Evolutionary conservation across 2,113 vertebrate genomes (phyloP).

Genomic region (Sapayoa aenigma): DNA sequence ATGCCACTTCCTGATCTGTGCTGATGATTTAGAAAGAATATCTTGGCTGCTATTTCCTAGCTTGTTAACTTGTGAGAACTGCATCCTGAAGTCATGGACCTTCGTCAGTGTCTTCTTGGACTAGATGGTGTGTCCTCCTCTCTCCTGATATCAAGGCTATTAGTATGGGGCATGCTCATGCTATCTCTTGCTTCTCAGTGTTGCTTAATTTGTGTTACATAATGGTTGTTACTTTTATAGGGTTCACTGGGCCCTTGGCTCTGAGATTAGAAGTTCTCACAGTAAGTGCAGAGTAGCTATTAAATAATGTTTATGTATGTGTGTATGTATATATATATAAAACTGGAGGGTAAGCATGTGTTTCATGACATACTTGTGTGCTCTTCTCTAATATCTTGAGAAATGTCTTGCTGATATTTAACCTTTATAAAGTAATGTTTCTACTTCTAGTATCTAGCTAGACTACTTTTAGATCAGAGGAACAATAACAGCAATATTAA

Average conservation of each 20-base stretch:
- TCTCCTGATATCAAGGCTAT: rapidly evolving
- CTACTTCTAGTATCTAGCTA: not conserved
- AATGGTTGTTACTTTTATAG: not conserved
- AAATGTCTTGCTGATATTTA: not conserved
- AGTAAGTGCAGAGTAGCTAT: not conserved
- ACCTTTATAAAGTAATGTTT: not conserved
- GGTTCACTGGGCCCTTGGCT: not conserved
- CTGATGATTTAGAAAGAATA: not conserved
- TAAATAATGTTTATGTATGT: not conserved
- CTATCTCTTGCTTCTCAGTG: not conserved
- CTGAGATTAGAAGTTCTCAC: not conserved
- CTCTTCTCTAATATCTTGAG: not conserved
- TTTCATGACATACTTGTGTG: not conserved
- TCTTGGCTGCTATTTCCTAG: not conserved
- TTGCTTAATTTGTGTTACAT: not conserved
- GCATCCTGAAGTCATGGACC: not conserved
- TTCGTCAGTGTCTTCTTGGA: not conserved
- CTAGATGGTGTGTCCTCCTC: not conserved
- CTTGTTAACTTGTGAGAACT: not conserved
- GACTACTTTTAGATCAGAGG: not conserved
- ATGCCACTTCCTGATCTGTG: not conserved
- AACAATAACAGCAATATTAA: not conserved
- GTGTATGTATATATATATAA: no score
- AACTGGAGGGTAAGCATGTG: not conserved
- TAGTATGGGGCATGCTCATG: not conserved